phyloP scores from a whole-genome alignment of 2,797 vertebrate species.

The Danionella dracula region DNA sequence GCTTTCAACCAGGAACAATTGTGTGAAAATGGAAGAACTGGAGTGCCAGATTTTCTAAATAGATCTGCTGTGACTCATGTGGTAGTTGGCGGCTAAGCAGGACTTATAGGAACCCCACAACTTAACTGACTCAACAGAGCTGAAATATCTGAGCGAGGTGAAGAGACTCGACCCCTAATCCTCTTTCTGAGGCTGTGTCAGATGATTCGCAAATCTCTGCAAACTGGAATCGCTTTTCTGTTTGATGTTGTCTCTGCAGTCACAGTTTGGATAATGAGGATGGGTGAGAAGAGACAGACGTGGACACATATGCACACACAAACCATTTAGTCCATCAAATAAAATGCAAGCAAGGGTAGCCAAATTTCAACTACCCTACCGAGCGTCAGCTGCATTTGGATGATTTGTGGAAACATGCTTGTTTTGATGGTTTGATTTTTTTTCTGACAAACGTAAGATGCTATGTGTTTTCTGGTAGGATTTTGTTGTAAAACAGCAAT shows the following conservation, averaged over 20 bases:
- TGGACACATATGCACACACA: background rate
- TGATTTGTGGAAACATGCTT: background rate
- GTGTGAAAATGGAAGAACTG: background rate
- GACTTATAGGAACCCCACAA: conserved; percentile 11
- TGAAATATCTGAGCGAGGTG: conserved; percentile 16
- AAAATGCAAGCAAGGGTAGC: conserved; percentile 4
- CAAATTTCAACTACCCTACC: conserved; percentile 1
- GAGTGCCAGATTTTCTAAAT: conserved; percentile 7
- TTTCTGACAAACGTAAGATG: no score
- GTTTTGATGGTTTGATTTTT: background rate
- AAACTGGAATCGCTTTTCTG: conserved; percentile 25
- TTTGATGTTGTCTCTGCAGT: conserved; percentile 38
- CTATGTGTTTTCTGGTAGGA: no score
- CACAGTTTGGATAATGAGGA: conserved; percentile 36
- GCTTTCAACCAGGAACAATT: background rate
- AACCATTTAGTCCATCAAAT: conserved; percentile 43
- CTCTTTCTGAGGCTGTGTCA: conserved; percentile 24
- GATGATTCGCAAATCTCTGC: conserved; percentile 27
- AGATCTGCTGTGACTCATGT: conserved; percentile 4
- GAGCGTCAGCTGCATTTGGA: background rate
- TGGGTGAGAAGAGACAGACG: conserved; percentile 24
- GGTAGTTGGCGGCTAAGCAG: conserved; percentile 6
- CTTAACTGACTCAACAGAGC: conserved; percentile 3
- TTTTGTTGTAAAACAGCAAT: no score
- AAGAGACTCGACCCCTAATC: conserved; percentile 30